These are phyloP conservation scores for Chlorospingus semifuscus DNA, from an alignment of 2,797 vertebrate genomes.

Conservation along the genomic window DNA sequence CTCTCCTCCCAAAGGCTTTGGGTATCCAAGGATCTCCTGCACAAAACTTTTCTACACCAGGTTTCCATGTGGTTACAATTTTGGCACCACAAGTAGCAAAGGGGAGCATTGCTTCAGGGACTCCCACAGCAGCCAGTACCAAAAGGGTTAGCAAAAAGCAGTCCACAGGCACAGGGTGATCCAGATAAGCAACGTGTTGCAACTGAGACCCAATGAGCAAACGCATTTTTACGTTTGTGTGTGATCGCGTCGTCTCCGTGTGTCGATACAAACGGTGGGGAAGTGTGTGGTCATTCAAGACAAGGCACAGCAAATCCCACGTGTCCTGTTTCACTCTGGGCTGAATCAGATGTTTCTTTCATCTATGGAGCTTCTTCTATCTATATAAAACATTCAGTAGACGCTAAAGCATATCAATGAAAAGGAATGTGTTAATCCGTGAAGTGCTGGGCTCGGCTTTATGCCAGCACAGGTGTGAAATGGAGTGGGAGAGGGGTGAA, in stretches of 20 bases:
- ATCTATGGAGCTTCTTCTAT: not conserved
- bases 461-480: not conserved
- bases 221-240: not conserved
- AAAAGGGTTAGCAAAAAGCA: not conserved
- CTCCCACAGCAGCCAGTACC: not conserved
- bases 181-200: not conserved
- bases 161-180: not conserved
- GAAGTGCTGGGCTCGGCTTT: not conserved
- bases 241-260: rapidly evolving
- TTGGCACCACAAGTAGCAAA: not conserved
- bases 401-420: not conserved
- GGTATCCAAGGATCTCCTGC: not conserved
- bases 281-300: rapidly evolving
- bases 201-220: not conserved
- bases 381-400: not conserved
- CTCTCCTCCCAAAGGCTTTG: not conserved
- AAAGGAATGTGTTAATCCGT: not conserved
- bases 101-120: not conserved
- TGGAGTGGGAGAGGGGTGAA: not conserved
- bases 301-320: not conserved
- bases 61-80: not conserved
- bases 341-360: not conserved
- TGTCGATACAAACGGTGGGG: rapidly evolving
- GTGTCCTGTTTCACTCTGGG: not conserved
- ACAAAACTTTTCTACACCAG: not conserved